Evolutionary conservation across 2,113 vertebrate species (phyloP), one percentile per base, ranked within the genome.

Genomic region (Melozone crissalis): DNA sequence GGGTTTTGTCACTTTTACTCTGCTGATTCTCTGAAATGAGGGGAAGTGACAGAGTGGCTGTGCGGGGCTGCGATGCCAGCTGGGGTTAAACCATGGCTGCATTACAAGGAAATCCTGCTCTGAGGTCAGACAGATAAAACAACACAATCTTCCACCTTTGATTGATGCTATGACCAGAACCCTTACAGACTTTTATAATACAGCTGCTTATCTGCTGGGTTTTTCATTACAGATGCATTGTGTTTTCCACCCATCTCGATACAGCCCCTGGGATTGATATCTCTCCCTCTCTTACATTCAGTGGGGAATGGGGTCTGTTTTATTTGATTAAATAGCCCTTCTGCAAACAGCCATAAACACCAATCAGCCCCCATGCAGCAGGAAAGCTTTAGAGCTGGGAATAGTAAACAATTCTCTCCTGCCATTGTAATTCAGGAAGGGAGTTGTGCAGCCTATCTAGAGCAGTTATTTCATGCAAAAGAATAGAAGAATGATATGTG

Each of bases 331-430:
- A 92, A 77, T 65, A 90, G 61, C 69, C 73, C 43, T 91, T 89
- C 92, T 95, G 81, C 79, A 92, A 96, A 85, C 65, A 93, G 78
- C 81, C 90, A 94, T 92, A 94, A 86, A 89, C 87, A 94, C 92
- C 78, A 91, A 80, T 88, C 95, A 96, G 20, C 55, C 39, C 80
- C 47, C 1, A 0, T 52, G 58, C 58, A 47, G 57, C 9, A 10
- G 41, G 74, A 92, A 94, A 93, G 75, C 66, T 94, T 65, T 41
- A 77, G 62, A 89, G 58, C 33, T 2, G 8, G 55, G 78, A 91
- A 89, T 37, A 51, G 93, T 76, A 96, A 96, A 95, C 90, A 94
- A 73, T 66, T 37, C 35, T 74, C 66, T 84, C 63, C 79, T 77
- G 78, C 58, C 84, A 71, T 5, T 69, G 72, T 31, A 46, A 51